phyloP scores from a whole-genome alignment of 2,888 invertebrate species.

The Parnassius orleans region DNA sequence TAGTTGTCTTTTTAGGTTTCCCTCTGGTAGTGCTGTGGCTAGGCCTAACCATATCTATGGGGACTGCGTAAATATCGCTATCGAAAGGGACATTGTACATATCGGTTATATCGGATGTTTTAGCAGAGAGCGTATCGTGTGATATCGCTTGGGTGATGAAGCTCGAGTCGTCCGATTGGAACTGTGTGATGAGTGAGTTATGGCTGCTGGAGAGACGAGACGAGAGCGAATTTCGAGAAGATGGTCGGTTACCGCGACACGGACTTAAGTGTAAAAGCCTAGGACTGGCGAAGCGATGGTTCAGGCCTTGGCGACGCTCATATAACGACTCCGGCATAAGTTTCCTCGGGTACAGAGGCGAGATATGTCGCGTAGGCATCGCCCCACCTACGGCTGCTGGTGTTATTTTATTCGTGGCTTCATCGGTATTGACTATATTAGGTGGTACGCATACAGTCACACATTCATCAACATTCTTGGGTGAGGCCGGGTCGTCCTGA shows the following conservation, averaged over 20 bases:
- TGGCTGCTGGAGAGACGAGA: constrained; percentile 92
- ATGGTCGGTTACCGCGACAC: constrained; percentile 83
- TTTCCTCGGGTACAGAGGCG: constrained; percentile 65
- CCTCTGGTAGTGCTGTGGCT: constrained; percentile 58
- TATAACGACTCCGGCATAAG: constrained; percentile 63
- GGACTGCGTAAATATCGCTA: constrained; percentile 93
- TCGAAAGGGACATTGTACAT: constrained; percentile 94
- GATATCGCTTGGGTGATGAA: constrained; percentile 95
- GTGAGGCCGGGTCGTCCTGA: constrained; percentile 60
- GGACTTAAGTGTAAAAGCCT: constrained; percentile 82
- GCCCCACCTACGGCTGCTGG: constrained; percentile 48
- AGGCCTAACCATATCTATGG: constrained; percentile 89
- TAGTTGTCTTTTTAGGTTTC: constrained; percentile 64
- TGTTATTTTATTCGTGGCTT: constrained; percentile 43
- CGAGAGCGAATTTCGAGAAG: constrained; percentile 88
- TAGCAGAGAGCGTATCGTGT: constrained; percentile 86
- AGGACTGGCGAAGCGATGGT: constrained; percentile 69
- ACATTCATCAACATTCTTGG: constrained; percentile 46
- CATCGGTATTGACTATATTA: constrained; percentile 49
- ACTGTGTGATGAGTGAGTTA: constrained; percentile 88
- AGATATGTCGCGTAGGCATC: constrained; percentile 49
- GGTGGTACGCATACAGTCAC: constrained; percentile 52
- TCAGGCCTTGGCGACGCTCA: constrained; percentile 67
- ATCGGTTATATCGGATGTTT: constrained; percentile 89
- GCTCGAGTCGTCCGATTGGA: constrained; percentile 90